Conservation (phyloP, 1,140 invertebrate genomes). For the Camponotus vicinus region DNA sequence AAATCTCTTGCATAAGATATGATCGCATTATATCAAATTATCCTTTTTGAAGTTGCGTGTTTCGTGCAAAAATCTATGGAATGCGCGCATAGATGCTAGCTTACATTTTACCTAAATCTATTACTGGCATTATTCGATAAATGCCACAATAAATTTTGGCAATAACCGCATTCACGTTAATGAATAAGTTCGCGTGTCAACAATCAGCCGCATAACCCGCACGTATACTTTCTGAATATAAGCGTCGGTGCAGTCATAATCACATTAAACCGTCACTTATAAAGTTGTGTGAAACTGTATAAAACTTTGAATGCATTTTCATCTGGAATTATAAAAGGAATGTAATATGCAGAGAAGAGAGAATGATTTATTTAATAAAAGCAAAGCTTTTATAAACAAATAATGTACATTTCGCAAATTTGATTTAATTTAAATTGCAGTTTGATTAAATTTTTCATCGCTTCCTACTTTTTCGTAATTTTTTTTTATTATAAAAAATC, state of each 20-base stretch:
- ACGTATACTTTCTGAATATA: not conserved
- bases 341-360: not conserved
- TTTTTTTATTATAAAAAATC: not conserved
- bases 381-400: not conserved
- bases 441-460: not conserved
- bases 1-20: not conserved
- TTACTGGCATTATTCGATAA: not conserved
- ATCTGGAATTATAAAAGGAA: not conserved
- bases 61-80: not conserved
- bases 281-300: constrained; percentile 27
- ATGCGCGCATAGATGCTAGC: not conserved
- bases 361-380: not conserved
- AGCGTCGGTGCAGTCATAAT: constrained; percentile 20
- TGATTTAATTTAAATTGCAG: not conserved
- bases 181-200: constrained; percentile 34
- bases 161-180: constrained; percentile 38
- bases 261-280: not conserved
- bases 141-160: not conserved
- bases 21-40: not conserved
- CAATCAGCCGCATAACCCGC: not conserved
- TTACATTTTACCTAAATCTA: not conserved
- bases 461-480: not conserved
- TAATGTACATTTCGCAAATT: not conserved
- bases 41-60: not conserved
- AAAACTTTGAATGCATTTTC: constrained; percentile 27